Conservation (phyloP, 2,113 vertebrate species). For the Aegotheles bennettii region DNA sequence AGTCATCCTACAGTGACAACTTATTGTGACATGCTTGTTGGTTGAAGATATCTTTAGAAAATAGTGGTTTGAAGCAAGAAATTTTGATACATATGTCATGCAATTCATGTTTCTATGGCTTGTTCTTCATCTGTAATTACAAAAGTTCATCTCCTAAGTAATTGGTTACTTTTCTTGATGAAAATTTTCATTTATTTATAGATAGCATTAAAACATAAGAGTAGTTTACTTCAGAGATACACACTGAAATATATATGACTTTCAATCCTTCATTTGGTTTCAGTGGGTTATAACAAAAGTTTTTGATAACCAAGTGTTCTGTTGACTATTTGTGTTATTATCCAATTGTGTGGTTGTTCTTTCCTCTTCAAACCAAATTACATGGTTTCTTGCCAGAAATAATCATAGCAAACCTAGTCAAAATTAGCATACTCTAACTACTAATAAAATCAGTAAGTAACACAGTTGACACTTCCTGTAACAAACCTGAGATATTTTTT, state of each 20-base stretch:
- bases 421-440: neutral
- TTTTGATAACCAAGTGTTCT: neutral
- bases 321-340: neutral
- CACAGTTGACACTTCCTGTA: neutral
- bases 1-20: neutral
- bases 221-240: neutral
- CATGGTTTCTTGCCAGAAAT: neutral
- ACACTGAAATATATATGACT: neutral
- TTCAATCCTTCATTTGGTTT: neutral
- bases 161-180: neutral
- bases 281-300: neutral
- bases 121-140: neutral
- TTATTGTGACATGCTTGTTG: neutral
- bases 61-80: neutral
- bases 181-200: neutral
- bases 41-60: neutral
- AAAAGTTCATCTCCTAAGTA: neutral
- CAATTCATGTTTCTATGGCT: fast-evolving
- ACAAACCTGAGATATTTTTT: neutral
- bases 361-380: neutral
- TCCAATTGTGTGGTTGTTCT: neutral
- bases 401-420: neutral
- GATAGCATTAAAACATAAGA: neutral
- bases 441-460: neutral
- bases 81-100: neutral